Conservation (phyloP, 2,113 vertebrate genomes). For the Strigops habroptila region DNA sequence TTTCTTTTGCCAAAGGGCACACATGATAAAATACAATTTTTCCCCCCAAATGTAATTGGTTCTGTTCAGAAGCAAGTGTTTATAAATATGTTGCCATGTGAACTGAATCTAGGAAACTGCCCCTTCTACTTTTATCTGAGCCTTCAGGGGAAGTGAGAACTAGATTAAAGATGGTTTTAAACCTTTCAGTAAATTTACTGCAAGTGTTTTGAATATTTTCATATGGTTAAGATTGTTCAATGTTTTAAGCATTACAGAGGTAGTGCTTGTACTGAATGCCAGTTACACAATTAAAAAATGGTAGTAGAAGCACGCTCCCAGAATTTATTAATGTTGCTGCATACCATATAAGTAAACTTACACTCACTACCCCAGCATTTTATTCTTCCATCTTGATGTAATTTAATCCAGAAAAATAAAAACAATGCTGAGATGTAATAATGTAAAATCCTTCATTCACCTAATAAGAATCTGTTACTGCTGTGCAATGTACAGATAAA, state of each 20-base stretch:
- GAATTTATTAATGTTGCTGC: not conserved
- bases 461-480: not conserved
- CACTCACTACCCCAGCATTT: not conserved
- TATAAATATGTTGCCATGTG: slow-evolving; percentile 9
- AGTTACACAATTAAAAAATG: not conserved
- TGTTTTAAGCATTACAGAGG: not conserved
- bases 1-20: not conserved
- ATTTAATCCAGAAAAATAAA: not conserved
- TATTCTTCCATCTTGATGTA: not conserved
- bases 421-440: not conserved
- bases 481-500: not conserved
- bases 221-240: not conserved
- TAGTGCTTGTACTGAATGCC: not conserved
- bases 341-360: not conserved
- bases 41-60: not conserved
- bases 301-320: not conserved
- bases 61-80: not conserved
- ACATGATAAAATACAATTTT: not conserved
- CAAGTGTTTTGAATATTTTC: not conserved
- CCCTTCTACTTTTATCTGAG: slow-evolving; percentile 26
- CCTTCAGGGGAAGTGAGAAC: not conserved
- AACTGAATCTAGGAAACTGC: slow-evolving; percentile 6
- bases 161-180: not conserved
- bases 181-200: not conserved
- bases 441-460: not conserved